phyloP scores from a whole-genome alignment of 2,888 invertebrate species.

The Eumerus sabulonum region DNA sequence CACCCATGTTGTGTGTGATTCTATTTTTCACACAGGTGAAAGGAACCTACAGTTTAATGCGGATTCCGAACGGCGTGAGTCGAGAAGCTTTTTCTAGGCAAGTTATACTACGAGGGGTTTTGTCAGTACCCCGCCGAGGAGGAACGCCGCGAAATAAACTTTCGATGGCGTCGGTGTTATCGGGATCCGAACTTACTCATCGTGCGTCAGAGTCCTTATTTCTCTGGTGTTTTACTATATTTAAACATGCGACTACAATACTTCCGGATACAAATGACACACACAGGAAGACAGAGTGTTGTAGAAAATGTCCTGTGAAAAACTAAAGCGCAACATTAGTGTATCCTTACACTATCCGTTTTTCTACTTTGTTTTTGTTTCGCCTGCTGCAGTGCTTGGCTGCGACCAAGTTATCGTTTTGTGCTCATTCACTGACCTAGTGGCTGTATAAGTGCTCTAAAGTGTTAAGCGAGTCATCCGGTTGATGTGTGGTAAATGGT shows the following conservation, averaged over 20 bases:
- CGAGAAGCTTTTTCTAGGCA: too few relatives aligned
- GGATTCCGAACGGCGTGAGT: too few relatives aligned
- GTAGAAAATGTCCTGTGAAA: constrained; percentile 16
- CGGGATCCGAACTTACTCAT: too few relatives aligned
- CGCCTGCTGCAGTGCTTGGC: background rate
- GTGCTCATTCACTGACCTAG: constrained; percentile 25
- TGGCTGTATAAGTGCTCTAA: constrained; percentile 15
- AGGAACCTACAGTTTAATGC: too few relatives aligned
- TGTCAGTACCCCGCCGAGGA: too few relatives aligned
- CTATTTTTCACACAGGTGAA: too few relatives aligned
- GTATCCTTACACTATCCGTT: constrained; percentile 11
- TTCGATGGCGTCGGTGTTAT: too few relatives aligned
- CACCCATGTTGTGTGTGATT: too few relatives aligned
- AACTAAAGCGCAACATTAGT: constrained; percentile 26
- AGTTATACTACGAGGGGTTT: too few relatives aligned
- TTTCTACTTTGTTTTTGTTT: too few relatives aligned
- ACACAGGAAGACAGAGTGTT: background rate
- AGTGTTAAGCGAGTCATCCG: constrained; percentile 52
- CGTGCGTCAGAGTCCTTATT: too few relatives aligned
- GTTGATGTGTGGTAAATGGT: constrained; percentile 42
- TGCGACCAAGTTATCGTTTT: constrained; percentile 3
- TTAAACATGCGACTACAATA: constrained; percentile 34
- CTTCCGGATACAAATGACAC: constrained; percentile 31
- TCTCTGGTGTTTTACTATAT: constrained; percentile 22
- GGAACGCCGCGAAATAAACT: too few relatives aligned